These are phyloP conservation scores for Diarsia rubi DNA, from an alignment of 2,888 invertebrate species.

Conservation along the genomic window DNA sequence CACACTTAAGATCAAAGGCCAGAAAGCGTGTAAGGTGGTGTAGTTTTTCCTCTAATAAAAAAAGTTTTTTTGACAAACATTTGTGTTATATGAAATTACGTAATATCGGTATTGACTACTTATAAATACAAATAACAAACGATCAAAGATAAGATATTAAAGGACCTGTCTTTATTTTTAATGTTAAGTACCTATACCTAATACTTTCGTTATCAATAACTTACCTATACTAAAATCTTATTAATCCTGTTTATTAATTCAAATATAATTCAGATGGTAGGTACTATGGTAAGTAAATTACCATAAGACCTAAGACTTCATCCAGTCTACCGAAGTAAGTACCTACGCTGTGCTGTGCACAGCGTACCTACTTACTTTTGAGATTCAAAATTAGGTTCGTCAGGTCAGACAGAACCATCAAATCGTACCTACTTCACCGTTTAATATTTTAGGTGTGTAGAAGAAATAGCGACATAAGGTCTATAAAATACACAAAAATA, in stretches of 20 bases:
- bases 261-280: neutral
- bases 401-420: neutral
- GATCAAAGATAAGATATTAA: neutral
- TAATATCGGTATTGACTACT: neutral
- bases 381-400: neutral
- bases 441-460: neutral
- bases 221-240: neutral
- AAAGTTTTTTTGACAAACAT: neutral
- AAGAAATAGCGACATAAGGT: neutral
- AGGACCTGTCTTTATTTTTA: neutral
- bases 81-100: neutral
- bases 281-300: too few relatives aligned
- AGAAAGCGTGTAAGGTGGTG: slow-evolving; percentile 10
- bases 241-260: neutral
- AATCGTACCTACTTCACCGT: neutral
- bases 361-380: neutral
- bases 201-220: neutral
- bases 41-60: slow-evolving; percentile 11
- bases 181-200: too few relatives aligned
- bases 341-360: too few relatives aligned
- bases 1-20: slow-evolving; percentile 32
- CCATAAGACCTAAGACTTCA: too few relatives aligned
- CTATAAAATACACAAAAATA: too few relatives aligned
- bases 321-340: neutral
- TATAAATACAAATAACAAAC: neutral